These are phyloP conservation scores for Uloborus plumipes DNA, from an alignment of 2,888 invertebrate genomes.

Conservation along the genomic window DNA sequence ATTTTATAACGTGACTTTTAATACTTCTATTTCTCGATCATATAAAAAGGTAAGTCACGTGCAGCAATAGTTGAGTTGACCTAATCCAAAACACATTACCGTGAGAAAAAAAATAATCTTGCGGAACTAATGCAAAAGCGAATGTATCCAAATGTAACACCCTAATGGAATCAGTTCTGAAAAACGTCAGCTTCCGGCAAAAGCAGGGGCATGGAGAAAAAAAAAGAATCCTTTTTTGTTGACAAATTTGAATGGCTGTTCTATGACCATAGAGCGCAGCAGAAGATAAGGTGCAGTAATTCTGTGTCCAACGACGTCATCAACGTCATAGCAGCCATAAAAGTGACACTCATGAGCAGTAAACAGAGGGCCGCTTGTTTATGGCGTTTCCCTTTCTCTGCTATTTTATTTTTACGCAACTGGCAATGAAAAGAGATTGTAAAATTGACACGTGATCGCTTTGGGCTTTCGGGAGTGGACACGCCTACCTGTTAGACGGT, in stretches of 20 bases:
- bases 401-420: constrained; percentile 44
- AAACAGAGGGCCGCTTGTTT: constrained; percentile 54
- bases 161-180: too few relatives aligned
- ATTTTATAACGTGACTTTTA: too few relatives aligned
- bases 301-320: constrained; percentile 56
- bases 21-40: too few relatives aligned
- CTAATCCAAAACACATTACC: too few relatives aligned
- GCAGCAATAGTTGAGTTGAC: too few relatives aligned
- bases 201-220: neutral
- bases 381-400: constrained; percentile 16
- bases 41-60: too few relatives aligned
- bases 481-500: too few relatives aligned
- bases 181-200: too few relatives aligned
- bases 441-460: constrained; percentile 51
- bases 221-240: neutral
- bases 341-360: constrained; percentile 47
- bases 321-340: constrained; percentile 50
- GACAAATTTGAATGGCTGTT: constrained; percentile 47
- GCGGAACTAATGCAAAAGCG: too few relatives aligned
- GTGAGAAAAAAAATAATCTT: too few relatives aligned
- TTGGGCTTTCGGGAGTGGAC: constrained; percentile 1
- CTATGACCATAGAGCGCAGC: constrained; percentile 14
- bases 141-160: too few relatives aligned
- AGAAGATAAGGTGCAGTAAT: constrained; percentile 28
- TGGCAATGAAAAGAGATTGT: constrained; percentile 41